A percentile compares a stretch with the other conserved stretches of the same genome.
Evolutionary conservation across 2,113 vertebrate genomes (phyloP).

Genomic region (Pelobates fuscus): DNA sequence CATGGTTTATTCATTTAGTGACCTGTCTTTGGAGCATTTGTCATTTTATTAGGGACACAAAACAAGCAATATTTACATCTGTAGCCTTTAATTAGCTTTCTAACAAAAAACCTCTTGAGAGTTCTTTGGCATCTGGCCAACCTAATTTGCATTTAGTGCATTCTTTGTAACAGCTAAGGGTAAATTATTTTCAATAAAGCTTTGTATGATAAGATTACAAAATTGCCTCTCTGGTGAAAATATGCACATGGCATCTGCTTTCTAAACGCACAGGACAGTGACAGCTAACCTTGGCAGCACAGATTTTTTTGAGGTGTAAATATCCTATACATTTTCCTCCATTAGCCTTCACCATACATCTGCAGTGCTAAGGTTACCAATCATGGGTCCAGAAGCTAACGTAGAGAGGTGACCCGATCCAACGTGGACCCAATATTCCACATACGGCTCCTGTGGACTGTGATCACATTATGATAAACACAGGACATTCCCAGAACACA

Average conservation of each 20-base stretch:
- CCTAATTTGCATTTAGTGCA: constrained; percentile 48
- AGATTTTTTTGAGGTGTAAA: too few species aligned
- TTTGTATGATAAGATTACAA: constrained; percentile 51
- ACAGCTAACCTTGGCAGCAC: too few species aligned
- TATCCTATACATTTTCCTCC: too few species aligned
- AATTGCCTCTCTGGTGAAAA: constrained; percentile 22
- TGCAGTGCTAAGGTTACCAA: too few species aligned
- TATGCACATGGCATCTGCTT: not conserved
- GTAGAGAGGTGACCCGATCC: too few species aligned
- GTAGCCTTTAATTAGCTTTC: constrained; percentile 45
- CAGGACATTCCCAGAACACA: too few species aligned
- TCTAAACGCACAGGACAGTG: not conserved
- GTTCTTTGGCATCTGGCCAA: constrained; percentile 44
- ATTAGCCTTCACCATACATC: too few species aligned
- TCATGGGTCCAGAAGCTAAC: too few species aligned
- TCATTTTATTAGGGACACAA: constrained; percentile 24
- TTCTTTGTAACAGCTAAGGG: constrained; percentile 49
- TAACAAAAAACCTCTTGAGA: constrained; percentile 46
- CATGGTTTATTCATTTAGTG: constrained; percentile 11
- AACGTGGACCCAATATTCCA: too few species aligned
- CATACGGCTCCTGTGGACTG: too few species aligned
- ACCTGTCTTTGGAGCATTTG: constrained; percentile 7
- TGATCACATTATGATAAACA: too few species aligned
- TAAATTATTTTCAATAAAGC: constrained; percentile 52
- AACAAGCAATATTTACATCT: constrained; percentile 45